These are phyloP conservation scores for Sthenelais limicola DNA, from an alignment of 2,888 invertebrate species.

Conservation along the genomic window DNA sequence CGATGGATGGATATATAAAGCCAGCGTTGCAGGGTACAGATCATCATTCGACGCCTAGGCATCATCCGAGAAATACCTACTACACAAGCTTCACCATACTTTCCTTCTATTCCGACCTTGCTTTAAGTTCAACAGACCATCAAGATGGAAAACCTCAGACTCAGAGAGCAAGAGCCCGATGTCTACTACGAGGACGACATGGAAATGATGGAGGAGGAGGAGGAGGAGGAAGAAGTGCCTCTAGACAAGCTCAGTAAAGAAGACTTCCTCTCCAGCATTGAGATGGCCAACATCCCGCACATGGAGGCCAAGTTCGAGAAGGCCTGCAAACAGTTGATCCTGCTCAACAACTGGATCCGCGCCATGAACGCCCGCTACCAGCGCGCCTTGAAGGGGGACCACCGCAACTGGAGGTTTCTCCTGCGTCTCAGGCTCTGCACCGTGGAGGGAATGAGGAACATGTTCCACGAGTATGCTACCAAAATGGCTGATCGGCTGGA, in stretches of 20 bases:
- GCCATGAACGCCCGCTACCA: slow-evolving; percentile 10
- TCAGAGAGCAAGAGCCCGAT: not conserved
- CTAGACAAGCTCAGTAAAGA: not conserved
- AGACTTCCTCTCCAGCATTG: not conserved
- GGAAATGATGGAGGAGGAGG: not conserved
- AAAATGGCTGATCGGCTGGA: slow-evolving; percentile 19
- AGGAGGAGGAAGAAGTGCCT: not conserved
- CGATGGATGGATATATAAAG: slow-evolving; percentile 21
- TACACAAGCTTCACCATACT: not conserved
- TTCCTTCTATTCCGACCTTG: not conserved
- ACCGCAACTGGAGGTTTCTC: not conserved
- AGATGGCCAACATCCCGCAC: not conserved
- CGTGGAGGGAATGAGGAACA: slow-evolving; percentile 23
- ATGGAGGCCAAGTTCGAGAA: slow-evolving; percentile 17
- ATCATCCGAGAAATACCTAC: not conserved
- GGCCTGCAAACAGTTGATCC: slow-evolving; percentile 10
- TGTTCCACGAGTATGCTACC: slow-evolving; percentile 30
- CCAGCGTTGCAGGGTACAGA: not conserved
- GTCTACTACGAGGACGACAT: not conserved
- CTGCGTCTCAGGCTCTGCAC: slow-evolving; percentile 18
- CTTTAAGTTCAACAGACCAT: not conserved
- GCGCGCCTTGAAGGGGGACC: not conserved
- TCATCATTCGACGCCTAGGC: not conserved
- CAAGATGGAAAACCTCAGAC: not conserved
- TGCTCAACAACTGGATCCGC: slow-evolving; percentile 19